Evolutionary conservation across 2,888 invertebrate species (phyloP).

Genomic region (Polydrusus tereticollis): DNA sequence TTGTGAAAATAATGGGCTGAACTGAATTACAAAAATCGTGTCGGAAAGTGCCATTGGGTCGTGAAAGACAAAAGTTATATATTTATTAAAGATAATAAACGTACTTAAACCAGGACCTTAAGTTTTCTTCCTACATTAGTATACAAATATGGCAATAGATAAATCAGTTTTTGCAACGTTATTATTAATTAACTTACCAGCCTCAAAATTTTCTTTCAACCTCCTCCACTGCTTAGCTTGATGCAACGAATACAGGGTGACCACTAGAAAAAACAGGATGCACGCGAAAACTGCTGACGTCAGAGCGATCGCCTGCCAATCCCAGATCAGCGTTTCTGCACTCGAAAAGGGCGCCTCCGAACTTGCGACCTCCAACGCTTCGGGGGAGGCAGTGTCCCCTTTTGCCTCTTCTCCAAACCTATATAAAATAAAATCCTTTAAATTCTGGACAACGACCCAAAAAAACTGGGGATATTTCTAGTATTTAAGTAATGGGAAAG

Average conservation of each 20-base stretch:
- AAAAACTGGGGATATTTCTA: too few species aligned
- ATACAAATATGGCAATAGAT: too few species aligned
- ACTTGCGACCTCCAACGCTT: constrained; percentile 62
- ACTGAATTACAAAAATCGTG: too few species aligned
- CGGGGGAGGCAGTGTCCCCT: constrained; percentile 34
- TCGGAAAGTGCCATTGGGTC: too few species aligned
- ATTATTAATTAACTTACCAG: constrained; percentile 71
- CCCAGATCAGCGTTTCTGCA: constrained; percentile 72
- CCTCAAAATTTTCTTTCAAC: constrained; percentile 82
- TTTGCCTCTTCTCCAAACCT: constrained; percentile 35
- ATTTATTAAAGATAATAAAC: too few species aligned
- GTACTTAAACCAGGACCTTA: too few species aligned
- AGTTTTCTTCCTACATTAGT: too few species aligned
- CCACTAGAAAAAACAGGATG: constrained; percentile 83
- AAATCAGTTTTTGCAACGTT: too few species aligned
- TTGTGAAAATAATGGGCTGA: too few species aligned
- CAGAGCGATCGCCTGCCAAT: constrained; percentile 81
- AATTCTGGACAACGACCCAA: too few species aligned
- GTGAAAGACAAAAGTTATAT: too few species aligned
- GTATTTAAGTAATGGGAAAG: too few species aligned
- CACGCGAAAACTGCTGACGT: constrained; percentile 82
- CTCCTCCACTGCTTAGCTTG: constrained; percentile 85
- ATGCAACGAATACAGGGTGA: constrained; percentile 81
- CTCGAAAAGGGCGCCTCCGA: constrained; percentile 67
- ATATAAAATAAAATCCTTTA: neutral